These are phyloP conservation scores for Drosophila dives DNA, from an alignment of 2,888 invertebrate genomes.

Conservation along the genomic window DNA sequence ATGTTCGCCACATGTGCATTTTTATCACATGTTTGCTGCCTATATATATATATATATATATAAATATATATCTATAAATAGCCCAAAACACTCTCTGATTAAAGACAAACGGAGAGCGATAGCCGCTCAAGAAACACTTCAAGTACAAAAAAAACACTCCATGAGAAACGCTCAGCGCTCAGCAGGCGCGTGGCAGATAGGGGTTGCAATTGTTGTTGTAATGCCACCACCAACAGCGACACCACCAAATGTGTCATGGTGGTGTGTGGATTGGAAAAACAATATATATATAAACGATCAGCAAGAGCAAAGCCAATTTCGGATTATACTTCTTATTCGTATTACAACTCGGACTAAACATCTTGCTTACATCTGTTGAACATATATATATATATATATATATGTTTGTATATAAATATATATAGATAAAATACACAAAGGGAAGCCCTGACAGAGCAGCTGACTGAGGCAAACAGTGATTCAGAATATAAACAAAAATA, in stretches of 20 bases:
- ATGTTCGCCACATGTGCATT: slow-evolving; percentile 23
- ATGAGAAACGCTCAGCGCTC: slow-evolving; percentile 11
- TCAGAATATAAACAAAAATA: slow-evolving; percentile 22
- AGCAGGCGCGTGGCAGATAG: slow-evolving; percentile 33
- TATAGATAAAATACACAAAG: not conserved
- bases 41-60: too few relatives aligned
- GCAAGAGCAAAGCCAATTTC: not conserved
- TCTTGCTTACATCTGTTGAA: slow-evolving; percentile 1
- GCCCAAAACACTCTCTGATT: slow-evolving; percentile 29
- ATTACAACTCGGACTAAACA: not conserved
- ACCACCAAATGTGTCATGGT: slow-evolving; percentile 39
- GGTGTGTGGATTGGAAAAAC: slow-evolving; percentile 9
- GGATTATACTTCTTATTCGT: not conserved
- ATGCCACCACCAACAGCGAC: slow-evolving; percentile 19
- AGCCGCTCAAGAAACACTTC: slow-evolving; percentile 7
- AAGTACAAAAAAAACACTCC: not conserved
- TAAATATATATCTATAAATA: slow-evolving; percentile 24
- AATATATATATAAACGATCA: not conserved
- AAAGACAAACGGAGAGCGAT: slow-evolving; percentile 29
- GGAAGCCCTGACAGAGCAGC: too few relatives aligned
- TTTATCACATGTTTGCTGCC: slow-evolving; percentile 2
- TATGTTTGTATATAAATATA: too few relatives aligned
- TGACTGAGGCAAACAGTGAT: slow-evolving; percentile 58
- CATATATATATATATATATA: not conserved
- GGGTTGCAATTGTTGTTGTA: slow-evolving; percentile 58